These are phyloP conservation scores for Idris sp. DNA, from an alignment of 1,140 invertebrate genomes.

Conservation along the genomic window DNA sequence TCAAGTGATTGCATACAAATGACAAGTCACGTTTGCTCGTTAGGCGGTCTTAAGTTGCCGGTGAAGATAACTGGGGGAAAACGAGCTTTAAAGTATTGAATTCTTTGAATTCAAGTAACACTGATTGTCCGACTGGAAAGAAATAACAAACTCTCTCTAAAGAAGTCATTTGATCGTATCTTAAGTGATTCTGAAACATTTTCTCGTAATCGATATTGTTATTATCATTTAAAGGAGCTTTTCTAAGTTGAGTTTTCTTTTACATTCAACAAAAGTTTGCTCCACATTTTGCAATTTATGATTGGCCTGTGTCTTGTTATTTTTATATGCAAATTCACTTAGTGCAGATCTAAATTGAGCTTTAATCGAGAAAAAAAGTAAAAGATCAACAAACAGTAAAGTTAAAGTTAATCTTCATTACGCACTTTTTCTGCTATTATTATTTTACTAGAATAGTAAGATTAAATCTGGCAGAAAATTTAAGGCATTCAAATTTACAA, in stretches of 20 bases:
- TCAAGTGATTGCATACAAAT: slow-evolving; percentile 73
- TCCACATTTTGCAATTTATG: no score
- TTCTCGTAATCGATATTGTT: slow-evolving; percentile 18
- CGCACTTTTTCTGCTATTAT: no score
- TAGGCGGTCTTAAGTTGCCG: slow-evolving; percentile 58
- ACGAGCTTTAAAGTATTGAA: slow-evolving; percentile 43
- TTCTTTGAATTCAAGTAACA: slow-evolving; percentile 41
- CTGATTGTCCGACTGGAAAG: slow-evolving; percentile 17
- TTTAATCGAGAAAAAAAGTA: no score
- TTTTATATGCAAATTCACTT: no score
- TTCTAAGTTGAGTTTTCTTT: slow-evolving; percentile 5
- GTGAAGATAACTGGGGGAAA: slow-evolving; percentile 50
- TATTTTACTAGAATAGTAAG: not conserved
- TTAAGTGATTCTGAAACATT: slow-evolving; percentile 33
- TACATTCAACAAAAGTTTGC: not conserved
- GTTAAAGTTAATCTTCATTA: no score
- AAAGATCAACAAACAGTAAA: no score
- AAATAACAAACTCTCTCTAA: slow-evolving; percentile 28
- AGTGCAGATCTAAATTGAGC: no score
- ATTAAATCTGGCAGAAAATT: slow-evolving; percentile 5
- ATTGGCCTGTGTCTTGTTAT: no score
- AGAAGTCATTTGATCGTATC: slow-evolving; percentile 21
- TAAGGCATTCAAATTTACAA: slow-evolving; percentile 30
- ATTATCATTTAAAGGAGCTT: slow-evolving; percentile 29
- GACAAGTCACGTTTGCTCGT: slow-evolving; percentile 69